phyloP scores from a whole-genome alignment of 1,140 invertebrate species.

The Phymastichus coffea region DNA sequence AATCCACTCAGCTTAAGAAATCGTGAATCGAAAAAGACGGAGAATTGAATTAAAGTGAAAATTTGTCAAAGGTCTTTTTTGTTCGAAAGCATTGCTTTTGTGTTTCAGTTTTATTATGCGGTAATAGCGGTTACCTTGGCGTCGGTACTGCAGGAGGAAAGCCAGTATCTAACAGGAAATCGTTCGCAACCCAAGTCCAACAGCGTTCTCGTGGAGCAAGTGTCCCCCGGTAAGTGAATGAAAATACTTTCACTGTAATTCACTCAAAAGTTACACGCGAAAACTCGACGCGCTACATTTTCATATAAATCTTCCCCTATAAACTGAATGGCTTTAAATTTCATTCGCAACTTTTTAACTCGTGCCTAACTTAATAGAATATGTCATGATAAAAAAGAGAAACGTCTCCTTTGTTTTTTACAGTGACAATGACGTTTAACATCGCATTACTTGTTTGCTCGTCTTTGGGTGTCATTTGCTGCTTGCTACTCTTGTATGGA shows the following conservation, averaged over 20 bases:
- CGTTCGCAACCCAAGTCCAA: constrained; percentile 45
- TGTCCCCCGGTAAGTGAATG: constrained; percentile 55
- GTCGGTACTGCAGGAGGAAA: constrained; percentile 52
- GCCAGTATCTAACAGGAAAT: constrained; percentile 52
- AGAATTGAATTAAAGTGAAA: too few species aligned
- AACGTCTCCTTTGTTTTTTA: constrained; percentile 36
- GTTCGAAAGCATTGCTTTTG: too few species aligned
- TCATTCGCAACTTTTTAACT: too few species aligned
- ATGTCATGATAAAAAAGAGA: too few species aligned
- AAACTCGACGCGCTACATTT: neutral
- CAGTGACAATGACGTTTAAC: constrained; percentile 58
- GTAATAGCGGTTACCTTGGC: constrained; percentile 50
- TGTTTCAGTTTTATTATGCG: constrained; percentile 57
- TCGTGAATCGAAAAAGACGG: too few species aligned
- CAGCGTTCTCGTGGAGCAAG: constrained; percentile 54
- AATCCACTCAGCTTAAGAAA: too few species aligned
- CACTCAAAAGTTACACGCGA: constrained; percentile 1
- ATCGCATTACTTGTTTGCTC: constrained; percentile 53
- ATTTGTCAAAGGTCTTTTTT: too few species aligned
- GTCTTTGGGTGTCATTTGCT: constrained; percentile 54
- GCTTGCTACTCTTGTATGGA: constrained; percentile 56
- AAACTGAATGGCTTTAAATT: too few species aligned
- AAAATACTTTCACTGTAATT: neutral
- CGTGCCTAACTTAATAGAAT: too few species aligned
- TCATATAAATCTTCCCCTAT: constrained; percentile 15